Evolutionary conservation across 2,888 invertebrate genomes (phyloP), one percentile per base, ranked within the genome.

Genomic region (Zygaena filipendulae): DNA sequence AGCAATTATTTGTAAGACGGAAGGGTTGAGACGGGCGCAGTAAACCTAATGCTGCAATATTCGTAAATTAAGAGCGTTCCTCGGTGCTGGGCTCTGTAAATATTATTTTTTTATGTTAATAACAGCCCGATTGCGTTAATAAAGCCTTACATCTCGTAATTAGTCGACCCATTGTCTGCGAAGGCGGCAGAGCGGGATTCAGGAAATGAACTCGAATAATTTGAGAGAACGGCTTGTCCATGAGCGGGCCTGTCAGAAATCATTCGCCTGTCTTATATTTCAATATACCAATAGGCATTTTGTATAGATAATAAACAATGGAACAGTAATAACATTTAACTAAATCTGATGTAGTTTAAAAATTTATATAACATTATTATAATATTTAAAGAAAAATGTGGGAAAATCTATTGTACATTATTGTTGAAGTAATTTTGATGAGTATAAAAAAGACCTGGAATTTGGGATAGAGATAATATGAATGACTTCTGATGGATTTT

Each of bases 61-160:
- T 74, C 72, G 59, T 74, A 67, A 77, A 75, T 77, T 74, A 75
- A 72, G 71, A 63, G 62, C 64, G 54, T 59, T 52, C 49, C 40
- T 50, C 54, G 48, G 52, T 53, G 49, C 40, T 38, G 59, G 54
- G 60, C 52, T 56, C 58, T 52, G 74, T 74, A 75, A 75, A 77
- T 75, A 79, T 75, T 75, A 75, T 77, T 79, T 79, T 79, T 79
- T 79, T 77, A 77, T 79, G 77, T 75, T 77, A 77, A 77, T 77
- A 59, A 68, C 67, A 59, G 48, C 58, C 66, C 67, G 69, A 75
- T 75, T 71, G 74, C 69, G 74, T 71, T 77, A 74, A 77, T 79
- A 75, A 77, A 77, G 71, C 68, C 70, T 70, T 72, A 74, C 72
- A 72, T 72, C 67, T 66, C 59, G 67, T 75, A 77, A 77, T 77